Conservation (phyloP, 1,140 invertebrate species). For the Drosophila pectinifera region DNA sequence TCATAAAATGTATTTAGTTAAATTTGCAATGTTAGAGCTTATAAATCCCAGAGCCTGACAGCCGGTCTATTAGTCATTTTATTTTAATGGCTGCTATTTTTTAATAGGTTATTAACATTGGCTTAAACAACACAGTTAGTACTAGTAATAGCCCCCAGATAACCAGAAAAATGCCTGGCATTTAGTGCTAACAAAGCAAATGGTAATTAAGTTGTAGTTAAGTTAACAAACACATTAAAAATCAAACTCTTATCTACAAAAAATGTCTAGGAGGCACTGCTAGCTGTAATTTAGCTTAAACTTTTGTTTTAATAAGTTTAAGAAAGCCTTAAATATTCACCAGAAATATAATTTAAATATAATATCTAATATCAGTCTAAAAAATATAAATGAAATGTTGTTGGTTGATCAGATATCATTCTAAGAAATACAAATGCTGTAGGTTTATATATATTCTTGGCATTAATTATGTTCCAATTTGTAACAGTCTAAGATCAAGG, state of each 20-base stretch:
- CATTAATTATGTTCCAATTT: not conserved
- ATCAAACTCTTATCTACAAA: not conserved
- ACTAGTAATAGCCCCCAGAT: too few relatives aligned
- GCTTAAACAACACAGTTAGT: not conserved
- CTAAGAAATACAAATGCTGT: too few relatives aligned
- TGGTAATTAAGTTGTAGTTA: slow-evolving; percentile 6
- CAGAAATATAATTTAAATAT: too few relatives aligned
- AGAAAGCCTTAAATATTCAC: too few relatives aligned
- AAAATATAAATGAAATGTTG: not conserved
- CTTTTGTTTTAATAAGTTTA: too few relatives aligned
- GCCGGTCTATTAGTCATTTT: not conserved
- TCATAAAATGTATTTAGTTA: not conserved
- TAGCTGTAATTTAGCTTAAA: not conserved
- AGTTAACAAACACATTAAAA: slow-evolving; percentile 7
- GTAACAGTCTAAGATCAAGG: not conserved
- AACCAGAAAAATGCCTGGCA: not conserved
- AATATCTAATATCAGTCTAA: too few relatives aligned
- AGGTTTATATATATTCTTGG: too few relatives aligned
- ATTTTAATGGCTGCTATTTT: not conserved
- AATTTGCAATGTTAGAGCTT: not conserved
- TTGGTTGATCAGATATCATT: not conserved
- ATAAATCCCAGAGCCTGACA: not conserved
- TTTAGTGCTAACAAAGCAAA: not conserved
- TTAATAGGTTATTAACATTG: not conserved
- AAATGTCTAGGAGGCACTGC: not conserved